Evolutionary conservation across 2,888 invertebrate genomes (phyloP).

Genomic region (Scrobipalpa costella): DNA sequence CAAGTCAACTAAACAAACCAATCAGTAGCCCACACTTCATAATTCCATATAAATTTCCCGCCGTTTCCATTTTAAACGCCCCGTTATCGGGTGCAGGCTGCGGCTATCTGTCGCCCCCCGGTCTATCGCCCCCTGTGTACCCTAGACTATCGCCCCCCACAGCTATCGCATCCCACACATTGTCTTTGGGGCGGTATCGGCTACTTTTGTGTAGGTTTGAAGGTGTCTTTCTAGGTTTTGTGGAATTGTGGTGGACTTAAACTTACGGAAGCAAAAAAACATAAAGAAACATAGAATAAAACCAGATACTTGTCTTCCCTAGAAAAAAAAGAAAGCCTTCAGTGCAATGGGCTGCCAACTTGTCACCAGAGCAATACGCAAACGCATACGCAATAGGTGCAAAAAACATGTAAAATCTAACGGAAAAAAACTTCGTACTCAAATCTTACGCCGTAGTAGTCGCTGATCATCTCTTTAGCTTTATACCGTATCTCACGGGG

Average conservation of each 20-base stretch:
- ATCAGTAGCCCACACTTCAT: conserved; percentile 6
- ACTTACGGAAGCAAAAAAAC: too few species aligned
- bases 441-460: too few species aligned
- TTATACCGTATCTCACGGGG: too few species aligned
- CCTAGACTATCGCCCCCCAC: conserved; percentile 20
- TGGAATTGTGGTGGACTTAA: not conserved
- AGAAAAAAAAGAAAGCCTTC: too few species aligned
- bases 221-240: not conserved
- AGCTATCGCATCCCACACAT: conserved; percentile 39
- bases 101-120: conserved; percentile 28
- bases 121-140: conserved; percentile 34
- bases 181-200: conserved; percentile 37
- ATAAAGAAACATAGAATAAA: too few species aligned
- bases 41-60: conserved; percentile 41
- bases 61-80: conserved; percentile 49
- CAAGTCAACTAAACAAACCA: not conserved
- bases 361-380: too few species aligned
- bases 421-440: too few species aligned
- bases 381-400: too few species aligned
- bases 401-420: too few species aligned
- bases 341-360: too few species aligned
- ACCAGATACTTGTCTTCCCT: too few species aligned
- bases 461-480: too few species aligned
- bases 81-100: conserved; percentile 34
- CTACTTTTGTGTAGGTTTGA: conserved; percentile 9